phyloP scores from a whole-genome alignment of 1,140 invertebrate genomes.

The Diploscapter pachys region DNA sequence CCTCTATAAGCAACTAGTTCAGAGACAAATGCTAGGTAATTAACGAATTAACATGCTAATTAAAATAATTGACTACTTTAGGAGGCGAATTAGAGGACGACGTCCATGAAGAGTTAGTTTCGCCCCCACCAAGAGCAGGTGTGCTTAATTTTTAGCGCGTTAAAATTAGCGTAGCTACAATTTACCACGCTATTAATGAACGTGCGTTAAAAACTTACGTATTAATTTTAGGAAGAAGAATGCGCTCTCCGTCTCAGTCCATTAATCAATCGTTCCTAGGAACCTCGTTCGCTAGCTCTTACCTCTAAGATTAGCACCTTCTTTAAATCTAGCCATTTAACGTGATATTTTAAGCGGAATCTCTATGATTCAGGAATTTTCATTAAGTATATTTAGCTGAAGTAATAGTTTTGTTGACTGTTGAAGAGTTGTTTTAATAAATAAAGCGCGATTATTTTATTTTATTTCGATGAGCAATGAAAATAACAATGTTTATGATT shows the following conservation, averaged over 20 bases:
- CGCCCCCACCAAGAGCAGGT: constrained; percentile 3
- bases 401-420: constrained; percentile 7
- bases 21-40: constrained; percentile 56
- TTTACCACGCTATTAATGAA: background rate
- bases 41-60: background rate
- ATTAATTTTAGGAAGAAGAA: constrained; percentile 7
- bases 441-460: background rate
- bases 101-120: constrained; percentile 11
- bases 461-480: background rate
- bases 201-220: constrained; percentile 11
- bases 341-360: background rate
- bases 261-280: constrained; percentile 52
- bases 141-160: background rate
- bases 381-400: background rate
- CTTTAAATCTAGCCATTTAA: too few species aligned
- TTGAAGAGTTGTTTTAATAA: background rate
- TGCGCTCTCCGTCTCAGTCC: constrained; percentile 20
- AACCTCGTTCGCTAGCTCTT: constrained; percentile 34
- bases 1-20: constrained; percentile 56
- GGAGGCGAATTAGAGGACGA: constrained; percentile 26
- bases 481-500: background rate
- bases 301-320: constrained; percentile 5
- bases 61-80: background rate
- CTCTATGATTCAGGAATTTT: background rate
- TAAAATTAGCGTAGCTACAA: too few species aligned